Base-by-base conservation (phyloP, 2,797 vertebrate genomes). In the Sebastes matsubarae region DNA sequence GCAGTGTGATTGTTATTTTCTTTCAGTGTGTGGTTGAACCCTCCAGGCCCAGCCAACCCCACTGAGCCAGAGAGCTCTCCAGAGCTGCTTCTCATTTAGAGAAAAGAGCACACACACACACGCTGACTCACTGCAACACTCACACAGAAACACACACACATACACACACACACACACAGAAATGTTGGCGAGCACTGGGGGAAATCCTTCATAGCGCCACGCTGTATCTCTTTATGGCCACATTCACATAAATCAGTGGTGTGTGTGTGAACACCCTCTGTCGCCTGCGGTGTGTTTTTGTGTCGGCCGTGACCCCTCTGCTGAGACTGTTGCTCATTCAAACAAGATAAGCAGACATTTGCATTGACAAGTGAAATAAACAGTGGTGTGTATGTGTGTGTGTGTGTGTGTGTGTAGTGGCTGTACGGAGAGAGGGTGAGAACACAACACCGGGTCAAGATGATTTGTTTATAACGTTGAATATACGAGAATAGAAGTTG, bases 41-140 rank as follows among this genome's bases (percentile, higher is more conserved):
- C 9, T 22, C 14, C 6, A 67, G 64, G 11, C 60, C n/a, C 22
- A 70, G 66, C 78, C 82, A 78, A 29, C 60, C 50, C 25, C 61
- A 18, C 75, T 34, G 73, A 68, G 76, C 58, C 61, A 6, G 32
- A 69, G 66, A 50, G 52, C 5, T 55, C 34, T 78, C 54, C 42
- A 60, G 79, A 72, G 46, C 75, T 79, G 80, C 10, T 86, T 89
- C 71, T 83, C 34, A 77, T 85, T 80, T 70, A 72, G 24, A 72
- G 42, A 20, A 54, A 8, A 46, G 42, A 66, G 16, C 14, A 22
- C 57, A 72, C 50, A 9, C 14, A 22, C 57, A 72, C 52, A 7
- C 5, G 13, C 74, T 75, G 67, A 83, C 34, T 71, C 66, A 80
- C 52, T 42, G 22, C 16, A 22, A 57, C n/a, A n/a, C n/a, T n/a